phyloP scores from a whole-genome alignment of 2,888 invertebrate genomes.

The Acleris sparsana region DNA sequence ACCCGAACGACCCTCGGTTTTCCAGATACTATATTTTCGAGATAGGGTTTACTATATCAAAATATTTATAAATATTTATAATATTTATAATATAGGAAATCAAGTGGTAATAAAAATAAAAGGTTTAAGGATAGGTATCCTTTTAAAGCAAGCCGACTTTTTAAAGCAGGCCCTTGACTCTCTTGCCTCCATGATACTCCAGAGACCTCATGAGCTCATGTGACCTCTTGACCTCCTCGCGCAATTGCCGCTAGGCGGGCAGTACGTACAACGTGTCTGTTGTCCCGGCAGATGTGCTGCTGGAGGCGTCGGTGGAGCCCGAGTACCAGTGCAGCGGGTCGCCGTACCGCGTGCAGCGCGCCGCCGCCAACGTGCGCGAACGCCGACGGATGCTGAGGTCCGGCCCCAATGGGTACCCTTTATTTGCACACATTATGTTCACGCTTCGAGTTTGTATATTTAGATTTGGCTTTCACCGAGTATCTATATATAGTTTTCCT shows the following conservation, averaged over 20 bases:
- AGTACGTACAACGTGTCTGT: neutral
- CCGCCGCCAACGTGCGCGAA: constrained; percentile 98
- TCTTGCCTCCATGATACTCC: no score
- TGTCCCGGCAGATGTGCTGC: constrained; percentile 58
- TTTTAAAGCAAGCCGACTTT: no score
- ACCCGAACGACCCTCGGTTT: no score
- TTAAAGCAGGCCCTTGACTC: no score
- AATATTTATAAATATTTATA: no score
- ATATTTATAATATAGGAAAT: no score
- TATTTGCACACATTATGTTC: constrained; percentile 28
- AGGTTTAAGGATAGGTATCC: no score
- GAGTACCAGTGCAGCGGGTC: constrained; percentile 86
- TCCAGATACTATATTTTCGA: no score
- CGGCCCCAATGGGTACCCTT: constrained; percentile 90
- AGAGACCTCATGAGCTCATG: neutral
- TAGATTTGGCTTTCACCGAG: no score
- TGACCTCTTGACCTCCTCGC: neutral
- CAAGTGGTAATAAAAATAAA: no score
- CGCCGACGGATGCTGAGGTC: constrained; percentile 99
- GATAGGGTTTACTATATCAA: no score
- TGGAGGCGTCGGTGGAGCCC: constrained; percentile 81
- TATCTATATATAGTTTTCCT: no score
- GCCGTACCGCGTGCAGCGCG: constrained; percentile 94
- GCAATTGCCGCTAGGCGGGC: neutral
- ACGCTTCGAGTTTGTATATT: constrained; percentile 11